Percentiles rank a stretch among this genome's conserved stretches.
These are phyloP conservation scores for Myzus persicae DNA, from an alignment of 1,140 invertebrate species.

Conservation along the genomic window DNA sequence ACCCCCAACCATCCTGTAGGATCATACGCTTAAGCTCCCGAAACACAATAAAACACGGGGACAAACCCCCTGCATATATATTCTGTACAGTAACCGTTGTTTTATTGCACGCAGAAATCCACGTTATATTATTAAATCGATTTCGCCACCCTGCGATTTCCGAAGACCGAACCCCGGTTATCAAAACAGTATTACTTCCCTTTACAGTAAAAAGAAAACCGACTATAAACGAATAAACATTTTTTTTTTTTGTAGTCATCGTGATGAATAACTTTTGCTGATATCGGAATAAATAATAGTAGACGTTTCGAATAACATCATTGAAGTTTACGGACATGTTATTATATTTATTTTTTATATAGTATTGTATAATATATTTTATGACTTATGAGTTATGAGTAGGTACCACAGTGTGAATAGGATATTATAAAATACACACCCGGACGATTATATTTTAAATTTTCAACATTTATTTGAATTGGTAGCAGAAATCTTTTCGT, in stretches of 20 bases:
- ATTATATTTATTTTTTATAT: neutral
- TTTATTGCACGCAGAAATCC: conserved; percentile 60
- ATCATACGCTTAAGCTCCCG: conserved; percentile 38
- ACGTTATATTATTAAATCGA: conserved; percentile 44
- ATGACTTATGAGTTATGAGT: too few species aligned
- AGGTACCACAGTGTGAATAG: neutral
- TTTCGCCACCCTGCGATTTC: neutral
- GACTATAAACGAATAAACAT: neutral
- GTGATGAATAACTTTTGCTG: neutral
- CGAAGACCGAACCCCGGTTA: neutral
- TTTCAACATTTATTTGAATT: neutral
- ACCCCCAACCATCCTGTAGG: neutral
- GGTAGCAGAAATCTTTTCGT: neutral
- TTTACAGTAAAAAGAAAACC: neutral
- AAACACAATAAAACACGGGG: conserved; percentile 56
- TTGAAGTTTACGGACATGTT: neutral
- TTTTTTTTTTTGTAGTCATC: neutral
- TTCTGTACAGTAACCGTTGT: conserved; percentile 29
- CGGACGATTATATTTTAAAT: neutral
- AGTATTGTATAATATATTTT: neutral
- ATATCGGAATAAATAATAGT: neutral
- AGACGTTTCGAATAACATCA: neutral
- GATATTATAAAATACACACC: neutral
- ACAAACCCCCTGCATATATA: conserved; percentile 57
- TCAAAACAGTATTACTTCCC: neutral